A percentile compares a stretch with the other conserved stretches of the same genome.
Conservation (phyloP, 1,140 invertebrate genomes). For the Diploscapter pachys region DNA sequence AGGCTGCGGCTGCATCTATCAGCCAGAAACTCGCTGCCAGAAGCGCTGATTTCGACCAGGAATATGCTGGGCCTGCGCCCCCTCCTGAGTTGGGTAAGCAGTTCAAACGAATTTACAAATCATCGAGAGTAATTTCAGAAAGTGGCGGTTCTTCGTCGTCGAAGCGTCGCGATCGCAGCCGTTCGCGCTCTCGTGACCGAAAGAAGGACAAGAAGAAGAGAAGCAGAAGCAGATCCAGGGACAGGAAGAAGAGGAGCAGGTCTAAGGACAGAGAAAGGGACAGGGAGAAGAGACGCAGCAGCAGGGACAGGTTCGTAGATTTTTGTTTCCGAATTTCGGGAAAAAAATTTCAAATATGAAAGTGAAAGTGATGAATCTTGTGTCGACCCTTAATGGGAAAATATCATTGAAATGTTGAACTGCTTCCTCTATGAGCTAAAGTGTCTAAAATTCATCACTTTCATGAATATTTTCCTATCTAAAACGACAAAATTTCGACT, state of each 20-base stretch:
- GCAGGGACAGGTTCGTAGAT: constrained; percentile 10
- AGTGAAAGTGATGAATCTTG: neutral
- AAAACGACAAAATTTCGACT: too few species aligned
- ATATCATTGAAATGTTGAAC: too few species aligned
- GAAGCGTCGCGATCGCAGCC: constrained; percentile 23
- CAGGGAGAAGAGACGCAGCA: constrained; percentile 22
- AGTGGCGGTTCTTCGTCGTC: too few species aligned
- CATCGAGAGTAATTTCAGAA: too few species aligned
- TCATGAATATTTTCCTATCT: too few species aligned
- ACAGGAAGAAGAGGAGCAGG: constrained; percentile 25
- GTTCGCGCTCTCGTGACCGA: constrained; percentile 40
- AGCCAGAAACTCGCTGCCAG: too few species aligned
- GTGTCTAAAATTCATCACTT: too few species aligned
- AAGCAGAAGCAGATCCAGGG: constrained; percentile 14
- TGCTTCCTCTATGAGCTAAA: too few species aligned
- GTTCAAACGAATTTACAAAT: too few species aligned
- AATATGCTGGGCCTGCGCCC: constrained; percentile 12
- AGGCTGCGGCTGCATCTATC: too few species aligned
- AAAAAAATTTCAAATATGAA: constrained; percentile 1
- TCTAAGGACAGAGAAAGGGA: constrained; percentile 28
- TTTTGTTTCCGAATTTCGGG: constrained; percentile 5
- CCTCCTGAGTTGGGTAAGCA: constrained; percentile 1
- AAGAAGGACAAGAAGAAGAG: constrained; percentile 18
- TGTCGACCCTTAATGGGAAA: neutral
- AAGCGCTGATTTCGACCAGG: too few species aligned